phyloP scores from a whole-genome alignment of 2,113 vertebrate species.

The Hylia prasina region DNA sequence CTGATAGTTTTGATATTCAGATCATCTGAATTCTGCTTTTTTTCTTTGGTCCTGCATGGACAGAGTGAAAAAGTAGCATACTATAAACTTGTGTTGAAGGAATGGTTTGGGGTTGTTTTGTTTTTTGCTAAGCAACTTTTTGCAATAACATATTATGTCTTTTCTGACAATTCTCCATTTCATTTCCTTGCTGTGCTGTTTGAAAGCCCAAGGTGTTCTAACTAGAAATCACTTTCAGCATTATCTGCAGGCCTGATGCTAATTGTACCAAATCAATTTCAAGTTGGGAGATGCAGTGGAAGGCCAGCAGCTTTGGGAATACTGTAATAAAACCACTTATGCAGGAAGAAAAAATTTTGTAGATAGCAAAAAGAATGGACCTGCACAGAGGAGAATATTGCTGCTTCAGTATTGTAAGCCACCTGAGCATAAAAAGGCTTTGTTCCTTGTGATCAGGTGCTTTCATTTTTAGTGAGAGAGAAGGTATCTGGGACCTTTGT shows the following conservation, averaged over 20 bases:
- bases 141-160: background rate
- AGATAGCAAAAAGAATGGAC: background rate
- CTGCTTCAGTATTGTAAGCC: background rate
- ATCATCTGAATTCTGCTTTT: background rate
- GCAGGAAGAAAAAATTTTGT: background rate
- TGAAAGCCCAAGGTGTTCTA: background rate
- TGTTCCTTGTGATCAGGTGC: background rate
- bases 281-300: background rate
- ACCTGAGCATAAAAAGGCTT: background rate
- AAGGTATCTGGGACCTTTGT: background rate
- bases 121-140: background rate
- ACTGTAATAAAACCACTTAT: background rate
- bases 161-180: background rate
- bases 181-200: background rate
- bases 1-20: background rate
- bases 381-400: background rate
- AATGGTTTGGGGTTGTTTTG: background rate
- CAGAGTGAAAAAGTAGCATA: background rate
- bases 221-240: background rate
- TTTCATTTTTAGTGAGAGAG: background rate
- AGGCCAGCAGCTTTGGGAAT: background rate
- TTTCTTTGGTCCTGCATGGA: background rate
- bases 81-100: background rate
- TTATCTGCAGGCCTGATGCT: background rate
- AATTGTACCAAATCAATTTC: background rate